A percentile compares a stretch with the other conserved stretches of the same genome.
Evolutionary conservation across 2,113 vertebrate genomes (phyloP).

Genomic region (Pachyramphus minor): DNA sequence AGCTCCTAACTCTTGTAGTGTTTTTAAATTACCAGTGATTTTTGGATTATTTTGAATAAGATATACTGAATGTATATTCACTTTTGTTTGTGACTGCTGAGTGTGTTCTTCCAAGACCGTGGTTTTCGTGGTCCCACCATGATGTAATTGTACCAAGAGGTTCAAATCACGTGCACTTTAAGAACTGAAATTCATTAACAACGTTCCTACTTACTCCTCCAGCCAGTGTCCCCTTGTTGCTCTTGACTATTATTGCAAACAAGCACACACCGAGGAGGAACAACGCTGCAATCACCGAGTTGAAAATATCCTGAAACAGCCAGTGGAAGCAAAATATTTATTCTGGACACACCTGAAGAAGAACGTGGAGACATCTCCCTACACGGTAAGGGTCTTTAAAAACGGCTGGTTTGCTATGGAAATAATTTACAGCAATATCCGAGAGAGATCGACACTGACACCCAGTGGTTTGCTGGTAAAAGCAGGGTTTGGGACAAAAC

Average conservation of each 20-base stretch:
- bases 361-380: background rate
- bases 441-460: background rate
- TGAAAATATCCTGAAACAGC: constrained; percentile 80
- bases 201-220: constrained; percentile 83
- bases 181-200: background rate
- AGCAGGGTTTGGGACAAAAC: background rate
- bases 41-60: background rate
- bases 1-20: background rate
- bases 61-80: background rate
- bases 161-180: background rate
- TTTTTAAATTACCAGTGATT: background rate
- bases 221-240: constrained; percentile 39
- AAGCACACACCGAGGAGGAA: constrained; percentile 77
- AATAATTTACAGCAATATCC: background rate
- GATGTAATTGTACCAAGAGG: background rate
- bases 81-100: background rate
- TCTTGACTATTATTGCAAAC: constrained; percentile 69
- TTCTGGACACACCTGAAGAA: background rate
- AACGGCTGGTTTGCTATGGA: background rate
- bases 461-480: background rate
- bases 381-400: fast-evolving
- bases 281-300: constrained; percentile 74
- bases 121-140: background rate
- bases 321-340: background rate
- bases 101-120: background rate